These are phyloP conservation scores for Himalopsyche phryganea DNA, from an alignment of 1,140 invertebrate genomes.

Conservation along the genomic window DNA sequence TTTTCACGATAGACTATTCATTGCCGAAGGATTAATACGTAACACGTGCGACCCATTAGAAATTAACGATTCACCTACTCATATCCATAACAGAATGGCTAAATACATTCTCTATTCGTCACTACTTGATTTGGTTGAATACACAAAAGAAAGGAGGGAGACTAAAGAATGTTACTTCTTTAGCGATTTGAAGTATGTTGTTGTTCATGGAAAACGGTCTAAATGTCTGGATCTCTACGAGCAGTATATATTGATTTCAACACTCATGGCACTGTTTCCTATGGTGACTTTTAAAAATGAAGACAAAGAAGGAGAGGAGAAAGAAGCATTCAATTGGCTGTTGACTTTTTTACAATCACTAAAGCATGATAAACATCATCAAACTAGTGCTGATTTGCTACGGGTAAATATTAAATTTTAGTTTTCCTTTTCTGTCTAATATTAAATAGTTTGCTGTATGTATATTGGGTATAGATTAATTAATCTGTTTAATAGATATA, in stretches of 20 bases:
- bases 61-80: not conserved
- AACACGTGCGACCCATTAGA: conserved; percentile 10
- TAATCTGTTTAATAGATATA: no score
- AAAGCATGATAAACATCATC: not conserved
- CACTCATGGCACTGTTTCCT: not conserved
- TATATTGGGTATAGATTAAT: no score
- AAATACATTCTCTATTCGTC: conserved; percentile 7
- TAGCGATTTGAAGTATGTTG: conserved; percentile 4
- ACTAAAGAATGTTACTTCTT: not conserved
- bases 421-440: no score
- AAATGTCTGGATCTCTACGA: conserved; percentile 1
- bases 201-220: not conserved
- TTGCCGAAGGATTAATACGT: conserved; percentile 7
- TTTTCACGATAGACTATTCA: conserved; percentile 6
- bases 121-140: conserved; percentile 8
- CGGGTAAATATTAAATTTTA: not conserved
- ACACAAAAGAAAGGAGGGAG: not conserved
- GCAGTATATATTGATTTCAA: conserved; percentile 13
- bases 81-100: conserved; percentile 2
- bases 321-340: conserved; percentile 6
- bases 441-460: no score
- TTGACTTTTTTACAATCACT: conserved; percentile 2
- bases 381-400: conserved; percentile 1
- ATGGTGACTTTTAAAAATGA: not conserved
- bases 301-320: not conserved